These are phyloP conservation scores for Pygoscelis antarcticus DNA, from an alignment of 2,113 vertebrate genomes.

Conservation along the genomic window DNA sequence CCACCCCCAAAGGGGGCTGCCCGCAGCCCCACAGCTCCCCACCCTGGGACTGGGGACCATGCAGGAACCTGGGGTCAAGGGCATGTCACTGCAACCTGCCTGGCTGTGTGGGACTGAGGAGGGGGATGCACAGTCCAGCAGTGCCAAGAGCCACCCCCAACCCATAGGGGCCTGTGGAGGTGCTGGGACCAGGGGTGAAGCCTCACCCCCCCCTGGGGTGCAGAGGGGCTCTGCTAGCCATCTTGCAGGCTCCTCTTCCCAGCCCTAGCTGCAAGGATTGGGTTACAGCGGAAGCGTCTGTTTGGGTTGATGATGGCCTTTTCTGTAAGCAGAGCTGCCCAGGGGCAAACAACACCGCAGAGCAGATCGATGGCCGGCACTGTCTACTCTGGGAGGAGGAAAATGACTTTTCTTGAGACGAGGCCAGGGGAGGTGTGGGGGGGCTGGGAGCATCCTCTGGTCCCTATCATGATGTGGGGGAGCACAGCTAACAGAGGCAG, in stretches of 20 bases:
- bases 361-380: not conserved
- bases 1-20: not conserved
- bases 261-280: not conserved
- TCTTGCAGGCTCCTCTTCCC: not conserved
- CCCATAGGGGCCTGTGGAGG: not conserved
- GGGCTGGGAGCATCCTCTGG: not conserved
- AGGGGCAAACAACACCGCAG: not conserved
- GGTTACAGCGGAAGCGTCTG: not conserved
- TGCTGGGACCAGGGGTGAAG: not conserved
- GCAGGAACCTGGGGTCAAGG: not conserved
- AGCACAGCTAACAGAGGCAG: not conserved
- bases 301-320: not conserved
- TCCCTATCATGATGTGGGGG: fast-evolving
- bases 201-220: fast-evolving
- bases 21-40: not conserved
- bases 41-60: fast-evolving
- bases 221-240: not conserved
- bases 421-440: not conserved
- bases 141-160: not conserved
- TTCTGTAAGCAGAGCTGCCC: not conserved
- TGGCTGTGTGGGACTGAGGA: not conserved
- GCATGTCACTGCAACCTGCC: not conserved
- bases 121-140: not conserved
- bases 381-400: not conserved
- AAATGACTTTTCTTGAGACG: not conserved